A percentile compares a stretch with the other conserved stretches of the same genome.
These are phyloP conservation scores for Melieria omissa DNA, from an alignment of 2,888 invertebrate species.

Conservation along the genomic window DNA sequence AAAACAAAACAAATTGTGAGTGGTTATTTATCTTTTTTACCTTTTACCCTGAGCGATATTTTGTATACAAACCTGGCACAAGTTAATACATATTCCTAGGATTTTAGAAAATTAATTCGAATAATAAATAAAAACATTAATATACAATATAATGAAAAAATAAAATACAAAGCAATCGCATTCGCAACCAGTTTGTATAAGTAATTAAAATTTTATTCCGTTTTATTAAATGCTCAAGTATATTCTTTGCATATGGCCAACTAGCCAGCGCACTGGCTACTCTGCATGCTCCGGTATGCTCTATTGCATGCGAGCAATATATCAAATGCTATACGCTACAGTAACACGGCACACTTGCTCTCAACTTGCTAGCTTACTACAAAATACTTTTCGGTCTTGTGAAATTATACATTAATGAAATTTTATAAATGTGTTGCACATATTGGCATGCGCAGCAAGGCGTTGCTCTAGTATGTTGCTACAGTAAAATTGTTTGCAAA, in stretches of 20 bases:
- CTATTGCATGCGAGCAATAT: too few relatives aligned
- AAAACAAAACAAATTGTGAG: slow-evolving; percentile 2
- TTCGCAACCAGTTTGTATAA: slow-evolving; percentile 23
- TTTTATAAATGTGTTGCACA: too few relatives aligned
- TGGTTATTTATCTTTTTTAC: slow-evolving; percentile 19
- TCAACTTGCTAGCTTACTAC: too few relatives aligned
- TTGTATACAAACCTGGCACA: slow-evolving; percentile 33
- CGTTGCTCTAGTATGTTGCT: too few relatives aligned
- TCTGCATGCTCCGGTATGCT: too few relatives aligned
- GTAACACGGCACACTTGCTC: too few relatives aligned
- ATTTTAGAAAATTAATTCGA: slow-evolving; percentile 10
- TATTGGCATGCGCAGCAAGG: too few relatives aligned
- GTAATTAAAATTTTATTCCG: slow-evolving; percentile 31
- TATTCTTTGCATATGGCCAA: not conserved
- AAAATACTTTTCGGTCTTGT: too few relatives aligned
- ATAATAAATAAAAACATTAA: not conserved
- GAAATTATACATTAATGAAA: too few relatives aligned
- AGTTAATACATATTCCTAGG: slow-evolving; percentile 20
- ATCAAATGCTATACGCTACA: too few relatives aligned
- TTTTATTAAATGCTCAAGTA: slow-evolving; percentile 27
- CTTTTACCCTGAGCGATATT: slow-evolving; percentile 24
- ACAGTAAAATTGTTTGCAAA: too few relatives aligned
- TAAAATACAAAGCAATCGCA: slow-evolving; percentile 15
- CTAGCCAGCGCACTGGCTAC: too few relatives aligned
- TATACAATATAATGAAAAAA: not conserved